Base-by-base conservation (phyloP, 2,797 vertebrate genomes). In the Carapus acus region DNA sequence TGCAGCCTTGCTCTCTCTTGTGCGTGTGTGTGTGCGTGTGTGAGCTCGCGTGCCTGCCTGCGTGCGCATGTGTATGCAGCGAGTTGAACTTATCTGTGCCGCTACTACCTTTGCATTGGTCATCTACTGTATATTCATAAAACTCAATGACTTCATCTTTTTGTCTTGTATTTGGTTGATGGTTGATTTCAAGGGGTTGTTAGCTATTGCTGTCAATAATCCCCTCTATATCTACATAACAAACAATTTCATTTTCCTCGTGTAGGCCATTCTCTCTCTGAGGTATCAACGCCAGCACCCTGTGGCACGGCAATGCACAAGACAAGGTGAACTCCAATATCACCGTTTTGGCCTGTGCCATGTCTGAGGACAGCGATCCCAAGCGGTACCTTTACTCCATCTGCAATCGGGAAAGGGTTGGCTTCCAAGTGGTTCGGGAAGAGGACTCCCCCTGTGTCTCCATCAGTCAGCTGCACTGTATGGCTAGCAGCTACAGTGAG, bases 401-500 rank as follows among this genome's bases (percentile, higher is more conserved):
- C 56, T 43, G 62, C n/a, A 36, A 77, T 16, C 56, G 43, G 6
- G 74, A 77, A 40, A 66, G 63, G 29, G 65, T 68, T 12, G 13
- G 39, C 49, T 79, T 81, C 40, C 83, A 62, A 67, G 18, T 61
- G 73, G 77, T 82, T 57, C 76, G 83, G 56, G 73, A 76, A 57
- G 80, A 65, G 50, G 1, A 53, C 48, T 69, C 77, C 48, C 71
- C 15, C 19, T 63, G 79, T 0, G 62, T 65, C 58, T 67, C 85
- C 48, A 76, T 84, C 42, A 58, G 81, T 64, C 83, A 82, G 21
- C 81, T 82, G 42, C 81, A 71, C 61, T 62, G 50, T 76, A 92
- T 93, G 92, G 89, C 86, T 37, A 78, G 46, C 39, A 62, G 84
- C 5, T 91, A 85, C 47, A 49, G 54, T 1, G 80, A 88, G 62